A percentile compares a stretch with the other conserved stretches of the same genome.
Evolutionary conservation across 2,797 vertebrate species (phyloP).

Genomic region (Lepilemur septentrionalis): DNA sequence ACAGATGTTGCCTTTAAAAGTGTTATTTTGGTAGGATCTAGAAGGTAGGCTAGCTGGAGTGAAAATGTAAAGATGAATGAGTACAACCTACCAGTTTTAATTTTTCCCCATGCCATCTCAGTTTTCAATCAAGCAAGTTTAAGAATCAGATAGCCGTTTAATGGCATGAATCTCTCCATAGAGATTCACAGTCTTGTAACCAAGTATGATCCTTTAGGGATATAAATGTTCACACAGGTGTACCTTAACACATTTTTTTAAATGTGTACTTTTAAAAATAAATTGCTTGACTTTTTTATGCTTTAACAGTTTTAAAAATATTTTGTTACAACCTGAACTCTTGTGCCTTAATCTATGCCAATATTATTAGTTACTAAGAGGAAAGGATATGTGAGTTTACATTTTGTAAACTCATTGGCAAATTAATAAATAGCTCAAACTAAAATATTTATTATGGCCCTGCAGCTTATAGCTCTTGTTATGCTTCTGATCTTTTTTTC

Average conservation of each 20-base stretch:
- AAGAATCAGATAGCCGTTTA: not conserved
- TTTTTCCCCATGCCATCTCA: not conserved
- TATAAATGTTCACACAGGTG: not conserved
- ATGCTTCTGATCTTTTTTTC: not conserved
- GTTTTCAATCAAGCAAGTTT: not conserved
- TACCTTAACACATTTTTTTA: not conserved
- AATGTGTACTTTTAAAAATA: not conserved
- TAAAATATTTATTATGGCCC: not conserved
- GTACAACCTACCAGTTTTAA: not conserved
- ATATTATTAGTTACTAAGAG: not conserved
- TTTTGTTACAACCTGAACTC: constrained; percentile 4
- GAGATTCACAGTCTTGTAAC: not conserved
- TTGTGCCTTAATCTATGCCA: not conserved
- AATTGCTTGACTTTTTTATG: not conserved
- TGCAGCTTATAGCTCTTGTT: not conserved
- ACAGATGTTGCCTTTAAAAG: not conserved
- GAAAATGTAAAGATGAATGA: not conserved
- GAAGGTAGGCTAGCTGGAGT: not conserved
- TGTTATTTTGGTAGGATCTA: not conserved
- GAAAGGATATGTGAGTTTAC: not conserved
- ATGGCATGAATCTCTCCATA: not conserved
- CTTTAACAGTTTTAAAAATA: not conserved
- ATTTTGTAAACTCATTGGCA: not conserved
- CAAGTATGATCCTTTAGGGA: not conserved
- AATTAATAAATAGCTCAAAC: not conserved